Evolutionary conservation across 2,888 invertebrate genomes (phyloP).

Genomic region (Trilocha varians): DNA sequence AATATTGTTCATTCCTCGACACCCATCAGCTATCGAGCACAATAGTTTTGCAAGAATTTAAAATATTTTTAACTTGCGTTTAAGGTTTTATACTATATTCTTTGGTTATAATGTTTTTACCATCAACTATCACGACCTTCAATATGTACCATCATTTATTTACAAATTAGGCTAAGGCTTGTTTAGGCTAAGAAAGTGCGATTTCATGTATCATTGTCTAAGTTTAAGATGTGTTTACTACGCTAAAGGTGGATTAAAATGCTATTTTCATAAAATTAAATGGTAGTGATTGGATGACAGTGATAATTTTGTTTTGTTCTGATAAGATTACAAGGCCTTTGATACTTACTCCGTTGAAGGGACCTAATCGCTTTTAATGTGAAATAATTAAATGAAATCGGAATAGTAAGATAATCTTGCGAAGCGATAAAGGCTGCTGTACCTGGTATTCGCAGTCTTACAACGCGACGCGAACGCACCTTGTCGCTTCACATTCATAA

Average conservation of each 20-base stretch:
- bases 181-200: too few relatives aligned
- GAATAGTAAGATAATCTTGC: slow-evolving; percentile 59
- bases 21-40: too few relatives aligned
- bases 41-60: too few relatives aligned
- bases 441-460: slow-evolving; percentile 43
- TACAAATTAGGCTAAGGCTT: too few relatives aligned
- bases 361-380: slow-evolving; percentile 25
- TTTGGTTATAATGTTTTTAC: too few relatives aligned
- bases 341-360: slow-evolving; percentile 32
- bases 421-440: slow-evolving; percentile 51
- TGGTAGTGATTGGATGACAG: slow-evolving; percentile 43
- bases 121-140: too few relatives aligned
- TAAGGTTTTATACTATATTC: too few relatives aligned
- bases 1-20: too few relatives aligned
- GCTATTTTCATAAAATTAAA: slow-evolving; percentile 19
- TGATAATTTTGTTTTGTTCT: slow-evolving; percentile 46
- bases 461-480: slow-evolving; percentile 57
- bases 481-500: slow-evolving; percentile 14
- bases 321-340: slow-evolving; percentile 64
- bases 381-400: slow-evolving; percentile 71
- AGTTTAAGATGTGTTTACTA: not conserved
- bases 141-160: too few relatives aligned
- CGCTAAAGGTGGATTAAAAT: slow-evolving; percentile 7
- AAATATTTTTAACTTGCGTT: too few relatives aligned
- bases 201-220: not conserved